These are phyloP conservation scores for Picus viridis DNA, from an alignment of 2,797 vertebrate genomes.

Conservation along the genomic window DNA sequence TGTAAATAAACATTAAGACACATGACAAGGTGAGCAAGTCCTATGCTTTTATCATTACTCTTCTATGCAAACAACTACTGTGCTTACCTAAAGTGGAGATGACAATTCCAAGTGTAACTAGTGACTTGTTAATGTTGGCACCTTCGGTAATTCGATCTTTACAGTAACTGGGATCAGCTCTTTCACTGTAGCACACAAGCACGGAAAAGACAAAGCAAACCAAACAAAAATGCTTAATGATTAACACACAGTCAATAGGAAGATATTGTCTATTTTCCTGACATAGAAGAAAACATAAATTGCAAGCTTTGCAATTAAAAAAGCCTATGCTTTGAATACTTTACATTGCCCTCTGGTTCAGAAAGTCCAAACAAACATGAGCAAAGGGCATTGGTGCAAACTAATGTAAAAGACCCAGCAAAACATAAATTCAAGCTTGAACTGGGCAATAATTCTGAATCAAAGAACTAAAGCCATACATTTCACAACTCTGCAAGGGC, in stretches of 20 bases:
- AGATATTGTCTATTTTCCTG: not conserved
- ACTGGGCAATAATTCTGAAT: not conserved
- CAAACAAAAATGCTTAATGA: not conserved
- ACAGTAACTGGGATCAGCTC: constrained; percentile 94
- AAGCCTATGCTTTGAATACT: not conserved
- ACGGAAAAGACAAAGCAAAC: not conserved
- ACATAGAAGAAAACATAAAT: not conserved
- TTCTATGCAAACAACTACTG: not conserved
- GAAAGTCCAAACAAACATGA: not conserved
- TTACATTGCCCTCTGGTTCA: not conserved
- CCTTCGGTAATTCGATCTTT: constrained; percentile 95
- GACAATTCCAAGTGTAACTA: constrained; percentile 96
- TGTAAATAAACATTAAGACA: not conserved
- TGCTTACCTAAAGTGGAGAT: constrained; percentile 94
- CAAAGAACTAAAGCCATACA: fast-evolving
- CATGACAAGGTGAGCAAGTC: fast-evolving
- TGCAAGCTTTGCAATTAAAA: not conserved
- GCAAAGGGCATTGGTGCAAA: not conserved
- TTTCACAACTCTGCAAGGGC: not conserved
- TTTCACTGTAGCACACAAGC: constrained; percentile 83
- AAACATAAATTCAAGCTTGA: not conserved
- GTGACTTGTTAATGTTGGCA: constrained; percentile 97
- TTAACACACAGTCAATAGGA: not conserved
- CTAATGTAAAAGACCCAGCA: not conserved
- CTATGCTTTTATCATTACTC: not conserved